Evolutionary conservation across 2,888 invertebrate genomes (phyloP), one percentile per base, ranked within the genome.

Genomic region (Campoplex capitator): DNA sequence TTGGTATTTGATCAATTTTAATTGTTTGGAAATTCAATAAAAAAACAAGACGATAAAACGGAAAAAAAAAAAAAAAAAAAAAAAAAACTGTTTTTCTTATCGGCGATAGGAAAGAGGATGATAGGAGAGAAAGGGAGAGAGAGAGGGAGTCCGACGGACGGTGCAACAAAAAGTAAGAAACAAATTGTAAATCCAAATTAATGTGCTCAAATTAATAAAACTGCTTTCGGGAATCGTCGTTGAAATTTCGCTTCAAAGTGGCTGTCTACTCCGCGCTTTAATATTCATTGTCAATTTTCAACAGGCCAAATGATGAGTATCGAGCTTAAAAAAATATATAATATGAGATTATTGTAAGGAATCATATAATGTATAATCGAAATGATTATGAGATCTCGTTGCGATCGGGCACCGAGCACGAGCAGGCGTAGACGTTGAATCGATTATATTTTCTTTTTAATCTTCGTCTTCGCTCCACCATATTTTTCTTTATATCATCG

Each of bases 141-240:
- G 91, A 91, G 2, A 90, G 89, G 83, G 91, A 91, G 56, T 80
- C 65, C 2, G 89, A 89, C n/a, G 92, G 92, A 65, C 92, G 92
- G 77, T 92, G 92, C 81, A 90, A 90, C 65, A 91, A 88, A 86
- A 92, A 91, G 92, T 92, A 90, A 67, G 91, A 32, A 45, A 58
- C 73, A 28, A 62, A 35, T 23, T 58, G 51, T 16, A 74, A 32
- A 58, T 28, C 11, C 23, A 18, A 42, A n/a, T 67, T n/a, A n/a
- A n/a, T n/a, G n/a, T 23, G 23, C 23, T 23, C 23, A 23, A 23
- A 23, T 23, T 23, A 23, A 23, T 23, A 23, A 23, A 23, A 23
- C 23, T 23, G 23, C 23, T 23, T 23, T 23, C 23, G 23, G 23
- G 23, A 23, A 23, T 23, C 16, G 8, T 0, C 1, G 4, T 32